Percentiles rank a stretch among this genome's conserved stretches.
Conservation (phyloP, 2,113 vertebrate genomes). For the Neodontobutis hainanensis region DNA sequence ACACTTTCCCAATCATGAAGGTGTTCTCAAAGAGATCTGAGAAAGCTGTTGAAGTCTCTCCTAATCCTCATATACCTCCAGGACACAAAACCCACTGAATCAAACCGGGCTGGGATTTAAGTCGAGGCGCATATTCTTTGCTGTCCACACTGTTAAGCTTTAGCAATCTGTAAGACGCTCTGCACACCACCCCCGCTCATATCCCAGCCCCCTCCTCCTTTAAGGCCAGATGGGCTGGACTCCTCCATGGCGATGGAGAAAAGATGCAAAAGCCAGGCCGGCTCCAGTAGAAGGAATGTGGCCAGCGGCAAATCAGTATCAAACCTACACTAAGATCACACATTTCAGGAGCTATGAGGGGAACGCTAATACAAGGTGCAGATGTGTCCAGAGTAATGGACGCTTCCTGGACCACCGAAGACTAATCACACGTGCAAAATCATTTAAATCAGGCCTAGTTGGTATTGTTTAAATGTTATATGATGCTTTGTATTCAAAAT, state of each 20-base stretch:
- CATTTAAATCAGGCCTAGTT: not conserved
- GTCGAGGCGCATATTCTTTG: slow-evolving; percentile 35
- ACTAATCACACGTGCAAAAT: not conserved
- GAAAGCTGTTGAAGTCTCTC: slow-evolving; percentile 60
- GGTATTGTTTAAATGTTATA: no score
- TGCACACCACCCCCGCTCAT: slow-evolving; percentile 5
- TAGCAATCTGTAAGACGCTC: slow-evolving; percentile 10
- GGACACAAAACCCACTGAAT: slow-evolving; percentile 63
- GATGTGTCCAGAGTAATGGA: not conserved
- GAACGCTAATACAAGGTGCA: not conserved
- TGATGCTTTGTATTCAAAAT: no score
- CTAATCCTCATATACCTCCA: slow-evolving; percentile 72
- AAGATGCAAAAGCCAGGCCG: slow-evolving; percentile 22
- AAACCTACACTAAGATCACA: slow-evolving; percentile 3
- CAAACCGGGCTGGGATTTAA: slow-evolving; percentile 64
- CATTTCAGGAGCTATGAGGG: not conserved
- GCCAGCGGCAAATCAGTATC: slow-evolving; percentile 15
- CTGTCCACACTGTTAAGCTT: slow-evolving; percentile 48
- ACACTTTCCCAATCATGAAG: slow-evolving; percentile 38
- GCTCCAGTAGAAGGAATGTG: slow-evolving; percentile 36
- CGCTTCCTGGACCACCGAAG: not conserved
- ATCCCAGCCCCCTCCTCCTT: slow-evolving; percentile 19
- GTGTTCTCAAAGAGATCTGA: slow-evolving; percentile 36
- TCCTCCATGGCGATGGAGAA: slow-evolving; percentile 53
- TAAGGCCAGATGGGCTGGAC: slow-evolving; percentile 50